A percentile compares a stretch with the other conserved stretches of the same genome.
Conservation (phyloP, 2,113 vertebrate genomes). For the Archilochus colubris region DNA sequence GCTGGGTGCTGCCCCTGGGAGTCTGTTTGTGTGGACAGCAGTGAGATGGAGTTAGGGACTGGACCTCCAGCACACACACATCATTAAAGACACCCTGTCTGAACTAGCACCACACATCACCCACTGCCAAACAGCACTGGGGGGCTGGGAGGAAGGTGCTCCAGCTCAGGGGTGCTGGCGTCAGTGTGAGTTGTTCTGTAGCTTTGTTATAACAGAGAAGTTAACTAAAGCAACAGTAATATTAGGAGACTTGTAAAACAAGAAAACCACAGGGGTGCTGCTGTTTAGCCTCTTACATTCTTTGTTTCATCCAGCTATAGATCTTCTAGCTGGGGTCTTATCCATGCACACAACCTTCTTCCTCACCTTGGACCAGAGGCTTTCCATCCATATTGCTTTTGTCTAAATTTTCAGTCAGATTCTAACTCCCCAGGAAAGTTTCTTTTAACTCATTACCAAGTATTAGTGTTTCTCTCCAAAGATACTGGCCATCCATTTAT, state of each 20-base stretch:
- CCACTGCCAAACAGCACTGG: neutral
- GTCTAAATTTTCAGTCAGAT: neutral
- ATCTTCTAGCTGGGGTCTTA: neutral
- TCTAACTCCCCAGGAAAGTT: neutral
- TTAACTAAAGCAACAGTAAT: neutral
- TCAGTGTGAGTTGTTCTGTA: neutral
- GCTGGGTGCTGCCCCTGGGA: neutral
- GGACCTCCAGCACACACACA: neutral
- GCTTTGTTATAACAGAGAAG: neutral
- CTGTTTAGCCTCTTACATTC: neutral
- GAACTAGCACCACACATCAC: neutral
- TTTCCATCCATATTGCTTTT: neutral
- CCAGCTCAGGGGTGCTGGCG: neutral
- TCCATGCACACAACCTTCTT: neutral
- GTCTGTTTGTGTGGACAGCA: neutral
- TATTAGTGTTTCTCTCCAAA: neutral
- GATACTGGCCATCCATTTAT: rapidly evolving
- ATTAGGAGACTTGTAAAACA: neutral
- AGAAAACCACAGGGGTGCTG: neutral
- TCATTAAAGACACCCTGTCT: neutral
- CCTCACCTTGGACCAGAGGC: neutral
- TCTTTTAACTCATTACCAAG: neutral
- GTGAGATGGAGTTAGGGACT: neutral
- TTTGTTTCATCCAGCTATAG: neutral
- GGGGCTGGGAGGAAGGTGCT: neutral